Evolutionary conservation across 1,140 invertebrate species (phyloP), one percentile per base, ranked within the genome.

Genomic region (Archivesica marissinica): DNA sequence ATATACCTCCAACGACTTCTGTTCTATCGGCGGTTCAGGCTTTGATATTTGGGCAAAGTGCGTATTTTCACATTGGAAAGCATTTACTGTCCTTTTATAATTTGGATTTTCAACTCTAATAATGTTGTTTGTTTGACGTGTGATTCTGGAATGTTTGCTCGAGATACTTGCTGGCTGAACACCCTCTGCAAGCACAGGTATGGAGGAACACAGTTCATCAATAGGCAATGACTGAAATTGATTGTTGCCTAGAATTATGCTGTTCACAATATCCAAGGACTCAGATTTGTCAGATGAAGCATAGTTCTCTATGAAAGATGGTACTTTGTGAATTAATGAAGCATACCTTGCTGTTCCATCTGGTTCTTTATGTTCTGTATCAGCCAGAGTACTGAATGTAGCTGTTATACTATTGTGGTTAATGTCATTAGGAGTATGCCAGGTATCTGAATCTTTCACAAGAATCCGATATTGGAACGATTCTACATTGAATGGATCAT

Each of bases 1-100:
- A 28, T 80, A 47, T 33, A 70, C 38, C 17, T 66, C 52, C 39
- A 59, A 13, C 52, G 66, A 44, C 23, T 13, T 44, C 35, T 64
- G 35, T 23, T 41, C 56, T 30, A 2, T 41, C 7, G 1, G 44
- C 33, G 13, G 28, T 15, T 68, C 20, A 54, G 20, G 28, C 4
- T 28, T 68, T 17, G 17, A 68, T 68, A 38, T 35, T 38, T 47
- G 44, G 66, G 0, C 66, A 41, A 72, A 9, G 6, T 0, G 15
- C 11, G 13, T 72, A 13, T 3, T 72, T 38, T 72, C 39, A 47
- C 17, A 3, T 47, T 41, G 2, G 13, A 72, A 44, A 30, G 2
- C 54, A 25, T 17, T 25, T 30, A 30, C 9, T 59, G 25, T 30
- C 33, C 54, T 25, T 59, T 25, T 4, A 59, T 20, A 52, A 52